Conservation (phyloP, 2,113 vertebrate genomes). For the Gnathonemus longibarbis region DNA sequence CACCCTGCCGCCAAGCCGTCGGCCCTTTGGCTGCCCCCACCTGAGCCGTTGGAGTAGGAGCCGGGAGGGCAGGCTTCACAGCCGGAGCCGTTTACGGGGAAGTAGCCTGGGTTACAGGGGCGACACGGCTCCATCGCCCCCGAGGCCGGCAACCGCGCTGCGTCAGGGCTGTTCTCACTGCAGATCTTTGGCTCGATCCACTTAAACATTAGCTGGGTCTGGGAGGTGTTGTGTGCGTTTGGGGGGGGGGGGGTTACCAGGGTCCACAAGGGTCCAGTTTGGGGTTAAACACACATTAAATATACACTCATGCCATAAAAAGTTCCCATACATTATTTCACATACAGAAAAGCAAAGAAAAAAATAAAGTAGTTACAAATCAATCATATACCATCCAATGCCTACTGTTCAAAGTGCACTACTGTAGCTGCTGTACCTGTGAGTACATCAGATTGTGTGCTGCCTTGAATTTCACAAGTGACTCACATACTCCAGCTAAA, state of each 20-base stretch:
- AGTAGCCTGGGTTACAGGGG: constrained; percentile 91
- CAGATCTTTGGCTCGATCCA: constrained; percentile 93
- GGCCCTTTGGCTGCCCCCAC: constrained; percentile 44
- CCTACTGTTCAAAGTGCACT: neutral
- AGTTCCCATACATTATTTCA: neutral
- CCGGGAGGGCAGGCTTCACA: constrained; percentile 74
- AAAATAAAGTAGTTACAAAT: neutral
- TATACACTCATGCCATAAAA: neutral
- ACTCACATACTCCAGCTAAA: neutral
- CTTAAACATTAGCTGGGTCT: constrained; percentile 93
- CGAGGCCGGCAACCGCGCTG: constrained; percentile 68
- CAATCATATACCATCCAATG: neutral
- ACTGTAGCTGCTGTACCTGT: neutral
- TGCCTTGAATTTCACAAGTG: neutral
- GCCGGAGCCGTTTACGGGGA: constrained; percentile 61
- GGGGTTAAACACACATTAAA: neutral
- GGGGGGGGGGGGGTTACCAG: too few relatives aligned
- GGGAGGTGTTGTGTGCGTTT: constrained; percentile 9
- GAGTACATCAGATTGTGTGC: neutral
- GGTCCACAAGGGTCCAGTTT: neutral
- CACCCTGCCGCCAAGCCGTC: neutral
- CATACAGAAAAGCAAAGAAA: neutral
- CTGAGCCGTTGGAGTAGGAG: constrained; percentile 80
- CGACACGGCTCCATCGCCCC: constrained; percentile 71
- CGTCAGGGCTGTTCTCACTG: constrained; percentile 59